Conservation (phyloP, 2,797 vertebrate species). For the Hephaestus fuliginosus region DNA sequence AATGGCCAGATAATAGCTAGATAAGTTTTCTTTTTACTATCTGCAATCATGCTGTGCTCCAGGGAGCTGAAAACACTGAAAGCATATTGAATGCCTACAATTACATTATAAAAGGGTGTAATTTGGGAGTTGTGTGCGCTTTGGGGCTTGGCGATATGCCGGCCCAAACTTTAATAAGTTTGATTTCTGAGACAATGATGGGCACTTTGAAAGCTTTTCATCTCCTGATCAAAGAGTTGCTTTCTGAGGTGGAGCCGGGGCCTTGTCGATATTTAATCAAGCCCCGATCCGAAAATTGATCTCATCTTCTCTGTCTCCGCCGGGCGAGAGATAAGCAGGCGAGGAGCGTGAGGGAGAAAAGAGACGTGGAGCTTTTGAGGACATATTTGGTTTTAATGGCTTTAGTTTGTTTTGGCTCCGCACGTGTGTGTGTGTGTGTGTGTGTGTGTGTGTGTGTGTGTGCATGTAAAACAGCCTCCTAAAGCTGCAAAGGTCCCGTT, state of each 20-base stretch:
- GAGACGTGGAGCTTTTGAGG: not conserved
- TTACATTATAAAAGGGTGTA: slow-evolving; percentile 32
- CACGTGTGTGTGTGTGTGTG: slow-evolving; percentile 13
- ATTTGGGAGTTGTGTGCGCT: slow-evolving; percentile 31
- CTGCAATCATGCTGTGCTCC: slow-evolving; percentile 27
- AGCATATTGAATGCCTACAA: slow-evolving; percentile 28
- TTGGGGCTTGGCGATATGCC: slow-evolving; percentile 7
- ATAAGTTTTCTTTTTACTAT: slow-evolving; percentile 39
- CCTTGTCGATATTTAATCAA: slow-evolving; percentile 74
- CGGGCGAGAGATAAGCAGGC: slow-evolving; percentile 56
- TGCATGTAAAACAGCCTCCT: slow-evolving; percentile 25
- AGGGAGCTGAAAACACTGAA: slow-evolving; percentile 36
- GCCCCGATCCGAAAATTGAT: slow-evolving; percentile 67
- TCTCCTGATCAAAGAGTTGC: slow-evolving; percentile 61
- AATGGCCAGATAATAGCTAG: slow-evolving; percentile 37
- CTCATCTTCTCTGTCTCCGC: slow-evolving; percentile 53
- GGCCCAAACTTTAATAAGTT: slow-evolving; percentile 42
- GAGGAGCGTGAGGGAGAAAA: not conserved
- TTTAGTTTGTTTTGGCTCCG: slow-evolving; percentile 22
- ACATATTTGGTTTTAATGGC: slow-evolving; percentile 39
- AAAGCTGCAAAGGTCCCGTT: slow-evolving; percentile 17
- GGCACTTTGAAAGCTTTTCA: slow-evolving; percentile 62
- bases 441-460: slow-evolving; percentile 4
- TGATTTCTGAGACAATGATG: slow-evolving; percentile 63
- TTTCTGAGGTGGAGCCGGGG: slow-evolving; percentile 41